Base-by-base conservation (phyloP, 2,113 vertebrate genomes). In the Regulus satrapa region DNA sequence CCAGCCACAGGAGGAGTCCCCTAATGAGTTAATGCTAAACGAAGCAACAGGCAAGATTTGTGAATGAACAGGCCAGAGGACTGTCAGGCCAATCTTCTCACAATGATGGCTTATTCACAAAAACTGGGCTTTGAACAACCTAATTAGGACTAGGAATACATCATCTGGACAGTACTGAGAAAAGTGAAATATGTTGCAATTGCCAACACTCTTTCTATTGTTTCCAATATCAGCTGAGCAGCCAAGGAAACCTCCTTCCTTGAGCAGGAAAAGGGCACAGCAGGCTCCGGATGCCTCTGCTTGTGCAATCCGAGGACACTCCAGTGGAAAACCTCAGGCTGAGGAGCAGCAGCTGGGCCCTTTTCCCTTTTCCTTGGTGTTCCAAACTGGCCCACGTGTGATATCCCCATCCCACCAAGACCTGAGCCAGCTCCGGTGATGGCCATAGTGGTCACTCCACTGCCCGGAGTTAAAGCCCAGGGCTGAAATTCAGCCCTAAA, bases 91-190 rank as follows among this genome's bases (percentile, higher is more conserved):
- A 95, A 59, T 87, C 78, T 93, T 83, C 85, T 59, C 88, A 95
- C 90, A 94, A 80, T 93, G 94, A 95, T 95, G 92, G 85, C 94
- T 96, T 95, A 92, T 91, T 97, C 93, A 90, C 94, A 96, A 94
- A 96, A 94, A 90, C 75, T 56, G 69, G 82, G 78, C 85, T 96
- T 96, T 95, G 85, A 92, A 88, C 92, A 95, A 86, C 85, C 94
- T 95, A 88, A 94, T 95, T 96, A 96, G 92, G 62, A 61, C 73
- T 61, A 95, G 68, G 85, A 96, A 92, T 93, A 92, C 88, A 94
- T 96, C 92, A 93, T 96, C 79, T 90, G 90, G 93, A 92, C 94
- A 88, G 79, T 83, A 56, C 75, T 49, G 88, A 89, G 92, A 90
- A 84, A 96, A 97, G 79, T 86, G 85, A 96, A 94, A 88, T 80